phyloP scores from a whole-genome alignment of 2,888 invertebrate species.

The Erpobdella octoculata region DNA sequence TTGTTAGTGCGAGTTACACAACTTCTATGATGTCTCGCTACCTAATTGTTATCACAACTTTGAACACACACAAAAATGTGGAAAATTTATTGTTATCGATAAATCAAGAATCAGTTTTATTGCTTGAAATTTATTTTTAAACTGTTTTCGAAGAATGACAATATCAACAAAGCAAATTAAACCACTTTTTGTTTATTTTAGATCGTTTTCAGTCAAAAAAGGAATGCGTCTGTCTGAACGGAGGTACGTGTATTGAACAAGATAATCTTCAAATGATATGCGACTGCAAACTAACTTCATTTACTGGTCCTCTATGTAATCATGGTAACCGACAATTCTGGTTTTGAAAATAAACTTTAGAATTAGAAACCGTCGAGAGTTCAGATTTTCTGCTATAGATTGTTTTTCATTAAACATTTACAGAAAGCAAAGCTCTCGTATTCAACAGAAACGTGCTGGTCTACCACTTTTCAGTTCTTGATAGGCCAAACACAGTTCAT shows the following conservation, averaged over 20 bases:
- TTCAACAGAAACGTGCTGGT: not conserved
- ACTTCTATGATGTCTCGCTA: too few relatives aligned
- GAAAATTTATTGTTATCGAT: not conserved
- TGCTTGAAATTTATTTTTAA: too few relatives aligned
- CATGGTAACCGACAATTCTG: not conserved
- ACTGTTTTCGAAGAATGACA: not conserved
- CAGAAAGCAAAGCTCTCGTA: not conserved
- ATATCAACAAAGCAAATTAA: not conserved
- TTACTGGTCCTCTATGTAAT: not conserved
- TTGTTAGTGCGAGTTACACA: not conserved
- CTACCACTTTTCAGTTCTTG: not conserved
- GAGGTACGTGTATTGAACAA: not conserved
- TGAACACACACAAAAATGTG: too few relatives aligned
- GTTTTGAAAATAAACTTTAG: not conserved
- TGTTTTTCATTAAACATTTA: too few relatives aligned
- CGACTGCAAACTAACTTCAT: not conserved
- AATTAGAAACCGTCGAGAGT: too few relatives aligned
- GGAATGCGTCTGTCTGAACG: not conserved
- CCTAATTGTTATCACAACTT: too few relatives aligned
- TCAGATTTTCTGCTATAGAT: too few relatives aligned
- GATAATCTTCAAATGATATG: too few relatives aligned
- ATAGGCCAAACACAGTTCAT: not conserved
- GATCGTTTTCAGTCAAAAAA: not conserved
- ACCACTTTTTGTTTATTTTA: not conserved
- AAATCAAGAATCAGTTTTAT: too few relatives aligned